Evolutionary conservation across 2,113 vertebrate genomes (phyloP).

Genomic region (Gobiocypris rarus): DNA sequence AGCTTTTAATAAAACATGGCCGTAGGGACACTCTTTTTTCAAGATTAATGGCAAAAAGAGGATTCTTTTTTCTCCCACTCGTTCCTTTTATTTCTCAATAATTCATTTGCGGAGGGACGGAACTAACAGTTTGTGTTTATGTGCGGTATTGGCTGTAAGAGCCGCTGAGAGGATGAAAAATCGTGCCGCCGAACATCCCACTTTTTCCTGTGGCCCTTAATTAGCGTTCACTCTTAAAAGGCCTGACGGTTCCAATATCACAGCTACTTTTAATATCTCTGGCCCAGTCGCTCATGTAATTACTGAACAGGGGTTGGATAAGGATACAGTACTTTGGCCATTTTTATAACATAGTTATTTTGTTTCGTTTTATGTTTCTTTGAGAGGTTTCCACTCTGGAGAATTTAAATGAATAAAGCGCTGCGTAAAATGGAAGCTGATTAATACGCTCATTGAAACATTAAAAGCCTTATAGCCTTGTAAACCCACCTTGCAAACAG

Average conservation of each 20-base stretch:
- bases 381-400: slow-evolving; percentile 31
- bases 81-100: slow-evolving; percentile 69
- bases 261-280: slow-evolving; percentile 12
- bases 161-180: slow-evolving; percentile 55
- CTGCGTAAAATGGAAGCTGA: slow-evolving; percentile 10
- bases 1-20: slow-evolving; percentile 66
- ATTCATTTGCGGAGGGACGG: slow-evolving; percentile 57
- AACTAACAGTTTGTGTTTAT: slow-evolving; percentile 46
- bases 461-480: slow-evolving; percentile 40
- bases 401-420: slow-evolving; percentile 17
- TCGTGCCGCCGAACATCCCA: background rate
- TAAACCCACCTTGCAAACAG: slow-evolving; percentile 15
- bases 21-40: slow-evolving; percentile 59
- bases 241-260: slow-evolving; percentile 26
- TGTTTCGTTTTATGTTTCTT: slow-evolving; percentile 33
- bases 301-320: slow-evolving; percentile 23
- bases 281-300: slow-evolving; percentile 21
- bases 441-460: slow-evolving; percentile 30
- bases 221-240: slow-evolving; percentile 20
- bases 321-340: slow-evolving; percentile 14
- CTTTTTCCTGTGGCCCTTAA: slow-evolving; percentile 28
- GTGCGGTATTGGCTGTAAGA: slow-evolving; percentile 50
- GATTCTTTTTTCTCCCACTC: slow-evolving; percentile 40
- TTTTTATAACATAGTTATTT: slow-evolving; percentile 11
- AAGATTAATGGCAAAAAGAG: slow-evolving; percentile 57